Conservation (phyloP, 2,113 vertebrate genomes). For the Macrotus californicus region DNA sequence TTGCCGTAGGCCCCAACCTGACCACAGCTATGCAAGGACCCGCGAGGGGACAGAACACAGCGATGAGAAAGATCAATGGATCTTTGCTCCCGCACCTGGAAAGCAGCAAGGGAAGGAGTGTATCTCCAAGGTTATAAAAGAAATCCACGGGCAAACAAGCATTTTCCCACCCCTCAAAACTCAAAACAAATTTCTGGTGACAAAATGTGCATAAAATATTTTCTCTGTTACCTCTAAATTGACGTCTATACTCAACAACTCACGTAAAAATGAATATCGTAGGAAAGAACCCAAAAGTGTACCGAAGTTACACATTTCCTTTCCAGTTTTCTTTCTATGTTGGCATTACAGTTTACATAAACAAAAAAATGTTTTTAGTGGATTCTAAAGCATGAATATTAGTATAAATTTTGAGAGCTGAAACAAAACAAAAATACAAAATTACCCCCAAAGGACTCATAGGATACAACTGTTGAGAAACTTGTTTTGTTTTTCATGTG, state of each 20-base stretch:
- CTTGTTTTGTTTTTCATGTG: not conserved
- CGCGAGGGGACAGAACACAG: not conserved
- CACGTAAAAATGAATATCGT: not conserved
- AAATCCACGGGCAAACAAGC: not conserved
- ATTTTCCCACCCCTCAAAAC: not conserved
- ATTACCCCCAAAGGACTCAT: not conserved
- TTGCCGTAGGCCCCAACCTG: not conserved
- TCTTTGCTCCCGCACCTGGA: not conserved
- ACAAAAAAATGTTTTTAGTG: conserved; percentile 7
- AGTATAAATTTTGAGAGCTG: not conserved
- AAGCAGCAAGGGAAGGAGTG: not conserved
- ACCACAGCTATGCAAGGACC: not conserved
- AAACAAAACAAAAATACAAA: conserved; percentile 31
- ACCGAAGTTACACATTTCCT: conserved; percentile 8
- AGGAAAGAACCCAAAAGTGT: not conserved
- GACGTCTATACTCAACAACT: not conserved
- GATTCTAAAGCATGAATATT: conserved; percentile 15
- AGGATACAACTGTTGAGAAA: not conserved
- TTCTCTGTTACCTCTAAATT: conserved; percentile 13
- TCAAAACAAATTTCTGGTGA: not conserved
- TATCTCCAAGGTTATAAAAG: not conserved
- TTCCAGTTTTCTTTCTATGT: not conserved
- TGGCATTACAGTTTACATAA: not conserved
- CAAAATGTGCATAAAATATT: not conserved
- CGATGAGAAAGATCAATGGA: not conserved